Percentiles rank a stretch among this genome's conserved stretches.
Evolutionary conservation across 2,797 vertebrate genomes (phyloP).

Genomic region (Falco novaeseelandiae): DNA sequence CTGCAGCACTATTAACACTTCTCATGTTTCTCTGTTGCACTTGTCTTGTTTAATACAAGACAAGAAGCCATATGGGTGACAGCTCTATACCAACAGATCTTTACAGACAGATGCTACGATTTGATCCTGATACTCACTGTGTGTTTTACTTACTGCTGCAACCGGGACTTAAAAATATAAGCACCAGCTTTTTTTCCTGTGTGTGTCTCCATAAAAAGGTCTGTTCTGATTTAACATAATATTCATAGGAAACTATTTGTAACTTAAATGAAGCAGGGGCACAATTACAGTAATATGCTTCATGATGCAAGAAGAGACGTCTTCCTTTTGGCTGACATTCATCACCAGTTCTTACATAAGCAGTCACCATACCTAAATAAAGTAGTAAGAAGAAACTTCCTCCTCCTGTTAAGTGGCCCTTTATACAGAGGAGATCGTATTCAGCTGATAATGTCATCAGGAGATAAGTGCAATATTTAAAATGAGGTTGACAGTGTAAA

Average conservation of each 20-base stretch:
- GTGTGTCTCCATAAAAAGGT: not conserved
- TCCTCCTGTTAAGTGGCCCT: not conserved
- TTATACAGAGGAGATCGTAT: not conserved
- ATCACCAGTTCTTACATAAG: constrained; percentile 1
- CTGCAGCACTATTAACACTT: constrained; percentile 16
- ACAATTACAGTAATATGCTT: not conserved
- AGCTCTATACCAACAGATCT: constrained; percentile 39
- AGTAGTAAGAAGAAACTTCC: not conserved
- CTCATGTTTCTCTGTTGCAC: constrained; percentile 20
- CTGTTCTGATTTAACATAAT: not conserved
- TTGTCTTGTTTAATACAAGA: constrained; percentile 24
- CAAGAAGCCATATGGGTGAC: constrained; percentile 11
- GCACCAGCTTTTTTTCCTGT: not conserved
- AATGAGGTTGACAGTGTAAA: not conserved
- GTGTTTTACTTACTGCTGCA: not conserved
- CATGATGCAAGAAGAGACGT: not conserved
- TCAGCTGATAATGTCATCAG: not conserved
- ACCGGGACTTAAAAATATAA: not conserved
- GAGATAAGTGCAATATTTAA: not conserved
- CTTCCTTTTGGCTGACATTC: not conserved
- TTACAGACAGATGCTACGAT: constrained; percentile 24
- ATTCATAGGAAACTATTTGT: not conserved
- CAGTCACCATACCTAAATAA: not conserved
- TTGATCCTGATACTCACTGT: constrained; percentile 37
- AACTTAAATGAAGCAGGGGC: not conserved